Base-by-base conservation (phyloP, 1,140 invertebrate species). In the Doryteuthis pealeii region DNA sequence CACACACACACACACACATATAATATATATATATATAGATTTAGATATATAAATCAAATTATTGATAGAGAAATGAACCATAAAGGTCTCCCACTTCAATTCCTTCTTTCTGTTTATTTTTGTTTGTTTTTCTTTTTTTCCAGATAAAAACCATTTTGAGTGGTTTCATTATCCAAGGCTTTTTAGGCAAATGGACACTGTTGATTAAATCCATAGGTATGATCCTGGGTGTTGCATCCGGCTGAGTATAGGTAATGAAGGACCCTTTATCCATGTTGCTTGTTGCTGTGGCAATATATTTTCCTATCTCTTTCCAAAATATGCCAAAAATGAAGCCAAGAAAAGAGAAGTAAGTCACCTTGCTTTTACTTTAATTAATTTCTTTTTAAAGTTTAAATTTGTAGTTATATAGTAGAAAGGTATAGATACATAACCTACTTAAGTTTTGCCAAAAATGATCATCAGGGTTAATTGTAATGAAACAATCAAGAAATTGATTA, bases 261-360 rank as follows among this genome's bases (percentile, higher is more conserved):
- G 98, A 1, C 98, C 98, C 3, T 97, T 99, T 94, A 98, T 99
- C n/a, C 98, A 99, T 85, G 97, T 99, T 75, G 97, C 90, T 43
- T 90, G 91, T 80, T 92, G 92, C 82, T 87, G 86, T 77, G 95
- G 96, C 76, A 99, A 99, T 87, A 99, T 99, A 87, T 92, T 99
- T 78, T 97, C 97, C 1, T 98, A 99, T 90, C 89, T 99, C 73
- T 99, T 99, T 89, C 97, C 98, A 0, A 99, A 99, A 88, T 99
- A 99, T 89, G 98, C 97, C 2, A 91, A 93, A 70, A 99, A 99
- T 88, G 98, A 99, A 89, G 98, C 98, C 0, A 99, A 99, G 86
- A 99, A 99, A 83, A 92, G 98, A 81, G 98, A 99, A 85, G 88
- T 89, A 74, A 68, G 76, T 74, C 0, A 15, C 6, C 4, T 30